Evolutionary conservation across 2,797 vertebrate species (phyloP).

Genomic region (Eleutherodactylus coqui): DNA sequence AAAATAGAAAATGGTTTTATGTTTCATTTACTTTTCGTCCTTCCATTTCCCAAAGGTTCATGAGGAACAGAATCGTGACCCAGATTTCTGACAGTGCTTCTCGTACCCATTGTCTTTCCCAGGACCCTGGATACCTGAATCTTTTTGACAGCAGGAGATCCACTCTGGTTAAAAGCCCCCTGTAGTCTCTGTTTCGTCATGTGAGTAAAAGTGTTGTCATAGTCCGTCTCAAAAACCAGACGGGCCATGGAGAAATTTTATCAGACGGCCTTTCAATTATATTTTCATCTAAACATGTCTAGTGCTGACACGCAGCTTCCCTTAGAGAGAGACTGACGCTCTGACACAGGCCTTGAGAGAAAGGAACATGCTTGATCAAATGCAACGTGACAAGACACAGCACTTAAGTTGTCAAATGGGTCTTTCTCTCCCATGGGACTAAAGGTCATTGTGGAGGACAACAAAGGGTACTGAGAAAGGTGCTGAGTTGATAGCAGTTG

Average conservation of each 20-base stretch:
- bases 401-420: conserved; percentile 88
- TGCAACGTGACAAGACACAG: conserved; percentile 86
- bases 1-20: background rate
- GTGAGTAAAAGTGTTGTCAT: conserved; percentile 68
- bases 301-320: conserved; percentile 69
- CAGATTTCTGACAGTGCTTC: conserved; percentile 46
- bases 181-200: conserved; percentile 38
- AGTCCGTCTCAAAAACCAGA: conserved; percentile 70
- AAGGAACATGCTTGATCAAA: conserved; percentile 84
- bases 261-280: conserved; percentile 72
- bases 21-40: conserved; percentile 10
- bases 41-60: conserved; percentile 30
- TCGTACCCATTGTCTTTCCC: conserved; percentile 30
- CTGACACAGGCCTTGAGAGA: conserved; percentile 83
- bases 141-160: conserved; percentile 55
- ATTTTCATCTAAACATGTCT: conserved; percentile 72
- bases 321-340: conserved; percentile 73
- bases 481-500: conserved; percentile 29
- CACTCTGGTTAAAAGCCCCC: conserved; percentile 55
- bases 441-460: conserved; percentile 64
- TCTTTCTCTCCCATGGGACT: conserved; percentile 81
- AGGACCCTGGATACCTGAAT: conserved; percentile 41
- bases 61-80: conserved; percentile 43
- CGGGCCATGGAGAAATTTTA: conserved; percentile 68
- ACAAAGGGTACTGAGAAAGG: conserved; percentile 42